These are phyloP conservation scores for Axea sp. DNA, from an alignment of 2,888 invertebrate species.

Conservation along the genomic window DNA sequence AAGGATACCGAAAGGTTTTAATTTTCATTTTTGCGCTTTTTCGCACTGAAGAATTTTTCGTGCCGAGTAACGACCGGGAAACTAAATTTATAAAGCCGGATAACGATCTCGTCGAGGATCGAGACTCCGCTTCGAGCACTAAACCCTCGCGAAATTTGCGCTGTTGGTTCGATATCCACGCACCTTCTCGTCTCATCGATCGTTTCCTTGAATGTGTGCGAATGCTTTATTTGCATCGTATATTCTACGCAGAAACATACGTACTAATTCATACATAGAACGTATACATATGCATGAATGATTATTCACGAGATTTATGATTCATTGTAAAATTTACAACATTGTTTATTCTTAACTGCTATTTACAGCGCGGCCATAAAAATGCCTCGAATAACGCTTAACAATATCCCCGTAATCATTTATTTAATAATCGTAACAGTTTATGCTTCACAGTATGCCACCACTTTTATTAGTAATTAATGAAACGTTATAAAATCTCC, in stretches of 20 bases:
- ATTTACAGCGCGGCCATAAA: constrained; percentile 52
- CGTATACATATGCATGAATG: constrained; percentile 42
- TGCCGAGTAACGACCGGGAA: constrained; percentile 14
- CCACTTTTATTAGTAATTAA: constrained; percentile 51
- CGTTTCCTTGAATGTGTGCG: constrained; percentile 47
- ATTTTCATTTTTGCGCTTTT: background rate
- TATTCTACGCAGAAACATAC: constrained; percentile 35
- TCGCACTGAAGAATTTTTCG: background rate
- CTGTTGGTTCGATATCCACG: constrained; percentile 65
- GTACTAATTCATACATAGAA: constrained; percentile 50
- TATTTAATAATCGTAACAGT: constrained; percentile 56
- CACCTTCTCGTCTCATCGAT: constrained; percentile 64
- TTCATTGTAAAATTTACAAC: constrained; percentile 58
- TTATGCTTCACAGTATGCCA: constrained; percentile 30
- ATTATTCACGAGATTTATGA: constrained; percentile 58
- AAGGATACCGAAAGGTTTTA: too few species aligned
- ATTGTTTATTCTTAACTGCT: constrained; percentile 58
- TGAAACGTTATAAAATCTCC: constrained; percentile 29
- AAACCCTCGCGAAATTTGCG: constrained; percentile 42
- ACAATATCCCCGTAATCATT: constrained; percentile 43
- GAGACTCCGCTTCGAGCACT: constrained; percentile 7
- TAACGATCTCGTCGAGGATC: constrained; percentile 23
- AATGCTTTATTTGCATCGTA: constrained; percentile 51
- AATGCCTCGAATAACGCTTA: constrained; percentile 42
- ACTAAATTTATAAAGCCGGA: constrained; percentile 14